Evolutionary conservation across 2,888 invertebrate species (phyloP).

Genomic region (Drosophila atroscutellata): DNA sequence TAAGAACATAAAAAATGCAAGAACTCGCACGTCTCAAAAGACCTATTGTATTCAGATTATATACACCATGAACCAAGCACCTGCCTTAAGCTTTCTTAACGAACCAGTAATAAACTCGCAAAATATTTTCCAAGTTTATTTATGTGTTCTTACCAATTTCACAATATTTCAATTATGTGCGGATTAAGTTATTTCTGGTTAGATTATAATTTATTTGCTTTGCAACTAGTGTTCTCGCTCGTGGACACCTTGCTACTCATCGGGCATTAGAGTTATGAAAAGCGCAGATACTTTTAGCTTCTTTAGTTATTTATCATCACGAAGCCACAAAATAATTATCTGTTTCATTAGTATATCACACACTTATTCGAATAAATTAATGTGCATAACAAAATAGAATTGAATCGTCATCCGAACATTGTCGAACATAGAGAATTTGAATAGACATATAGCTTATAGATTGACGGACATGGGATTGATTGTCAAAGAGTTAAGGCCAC

Average conservation of each 20-base stretch:
- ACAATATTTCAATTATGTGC: neutral
- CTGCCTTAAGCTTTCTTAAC: neutral
- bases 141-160: neutral
- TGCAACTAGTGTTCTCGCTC: neutral
- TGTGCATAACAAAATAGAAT: neutral
- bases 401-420: neutral
- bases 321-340: neutral
- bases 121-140: neutral
- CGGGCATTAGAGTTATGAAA: neutral
- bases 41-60: neutral
- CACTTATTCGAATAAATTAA: neutral
- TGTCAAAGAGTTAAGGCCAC: constrained; percentile 36
- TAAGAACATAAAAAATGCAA: neutral
- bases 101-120: neutral
- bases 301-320: neutral
- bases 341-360: neutral
- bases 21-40: too few relatives aligned
- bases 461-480: constrained; percentile 22
- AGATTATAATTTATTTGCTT: neutral
- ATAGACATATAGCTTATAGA: constrained; percentile 20
- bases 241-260: neutral
- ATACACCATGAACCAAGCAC: neutral
- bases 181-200: neutral
- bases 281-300: neutral
- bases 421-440: neutral